Percentiles rank a stretch among this genome's conserved stretches.
Conservation (phyloP, 2,888 invertebrate genomes). For the Heliothis peltigera region DNA sequence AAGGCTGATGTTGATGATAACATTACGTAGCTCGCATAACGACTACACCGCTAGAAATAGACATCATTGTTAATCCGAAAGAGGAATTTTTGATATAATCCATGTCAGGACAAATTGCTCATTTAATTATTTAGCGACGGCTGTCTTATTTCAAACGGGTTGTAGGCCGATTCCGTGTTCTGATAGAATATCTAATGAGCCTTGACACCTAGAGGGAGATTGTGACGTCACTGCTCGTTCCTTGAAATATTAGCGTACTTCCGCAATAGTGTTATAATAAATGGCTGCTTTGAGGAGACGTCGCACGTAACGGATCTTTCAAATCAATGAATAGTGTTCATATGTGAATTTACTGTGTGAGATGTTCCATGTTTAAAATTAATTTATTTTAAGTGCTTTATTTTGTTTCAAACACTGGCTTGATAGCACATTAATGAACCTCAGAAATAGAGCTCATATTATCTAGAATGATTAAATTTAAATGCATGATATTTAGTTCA, state of each 20-base stretch:
- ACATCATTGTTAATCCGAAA: conserved; percentile 26
- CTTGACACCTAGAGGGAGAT: conserved; percentile 32
- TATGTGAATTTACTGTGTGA: conserved; percentile 13
- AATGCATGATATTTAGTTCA: no score
- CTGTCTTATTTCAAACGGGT: conserved; percentile 44
- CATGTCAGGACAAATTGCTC: conserved; percentile 48
- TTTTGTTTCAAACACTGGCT: no score
- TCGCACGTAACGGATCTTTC: conserved; percentile 22
- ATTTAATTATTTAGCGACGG: conserved; percentile 55
- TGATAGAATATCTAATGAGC: conserved; percentile 65
- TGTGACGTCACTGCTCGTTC: conserved; percentile 29
- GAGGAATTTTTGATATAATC: conserved; percentile 44
- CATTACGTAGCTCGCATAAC: no score
- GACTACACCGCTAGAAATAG: conserved; percentile 14
- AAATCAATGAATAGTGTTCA: conserved; percentile 11
- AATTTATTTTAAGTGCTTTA: no score
- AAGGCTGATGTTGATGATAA: no score
- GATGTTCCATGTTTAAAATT: no score
- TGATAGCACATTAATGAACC: no score
- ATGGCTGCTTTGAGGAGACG: conserved; percentile 29
- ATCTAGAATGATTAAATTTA: no score
- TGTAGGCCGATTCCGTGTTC: conserved; percentile 43
- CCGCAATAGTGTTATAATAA: conserved; percentile 36
- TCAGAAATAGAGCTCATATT: no score
- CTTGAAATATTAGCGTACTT: conserved; percentile 52